These are phyloP conservation scores for Falcunculus frontatus DNA, from an alignment of 2,113 vertebrate species.

Conservation along the genomic window DNA sequence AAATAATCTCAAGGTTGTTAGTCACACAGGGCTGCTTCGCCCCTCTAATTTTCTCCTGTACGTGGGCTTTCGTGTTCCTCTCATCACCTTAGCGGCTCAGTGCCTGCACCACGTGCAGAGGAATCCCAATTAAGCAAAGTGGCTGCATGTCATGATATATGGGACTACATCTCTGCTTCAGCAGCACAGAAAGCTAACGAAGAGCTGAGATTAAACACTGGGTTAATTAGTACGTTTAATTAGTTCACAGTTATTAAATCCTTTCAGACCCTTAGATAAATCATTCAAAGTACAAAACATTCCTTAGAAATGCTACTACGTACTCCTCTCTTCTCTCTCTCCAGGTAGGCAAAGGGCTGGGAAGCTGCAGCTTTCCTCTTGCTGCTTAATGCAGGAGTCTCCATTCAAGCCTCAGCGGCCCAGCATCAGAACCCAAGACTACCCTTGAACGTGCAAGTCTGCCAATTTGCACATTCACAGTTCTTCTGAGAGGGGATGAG, in stretches of 20 bases:
- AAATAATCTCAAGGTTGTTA: constrained; percentile 18
- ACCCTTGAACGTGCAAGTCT: neutral
- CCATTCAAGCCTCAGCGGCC: neutral
- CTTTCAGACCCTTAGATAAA: constrained; percentile 41
- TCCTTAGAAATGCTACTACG: neutral
- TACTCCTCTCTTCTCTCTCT: neutral
- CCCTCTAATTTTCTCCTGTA: constrained; percentile 30
- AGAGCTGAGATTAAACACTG: constrained; percentile 25
- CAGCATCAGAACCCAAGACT: neutral
- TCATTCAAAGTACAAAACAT: neutral
- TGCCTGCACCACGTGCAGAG: neutral
- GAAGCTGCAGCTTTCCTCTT: neutral
- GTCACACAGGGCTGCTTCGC: neutral
- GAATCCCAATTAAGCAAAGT: constrained; percentile 35
- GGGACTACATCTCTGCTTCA: neutral
- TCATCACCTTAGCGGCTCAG: neutral
- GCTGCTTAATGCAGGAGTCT: neutral
- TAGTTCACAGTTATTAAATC: constrained; percentile 52
- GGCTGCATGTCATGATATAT: constrained; percentile 15
- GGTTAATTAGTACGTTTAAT: constrained; percentile 58
- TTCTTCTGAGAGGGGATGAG: neutral
- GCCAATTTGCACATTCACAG: neutral
- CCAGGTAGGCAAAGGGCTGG: neutral
- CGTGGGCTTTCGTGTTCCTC: neutral
- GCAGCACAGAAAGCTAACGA: neutral